phyloP scores from a whole-genome alignment of 2,797 vertebrate genomes.

The Pantherophis vulpinus region DNA sequence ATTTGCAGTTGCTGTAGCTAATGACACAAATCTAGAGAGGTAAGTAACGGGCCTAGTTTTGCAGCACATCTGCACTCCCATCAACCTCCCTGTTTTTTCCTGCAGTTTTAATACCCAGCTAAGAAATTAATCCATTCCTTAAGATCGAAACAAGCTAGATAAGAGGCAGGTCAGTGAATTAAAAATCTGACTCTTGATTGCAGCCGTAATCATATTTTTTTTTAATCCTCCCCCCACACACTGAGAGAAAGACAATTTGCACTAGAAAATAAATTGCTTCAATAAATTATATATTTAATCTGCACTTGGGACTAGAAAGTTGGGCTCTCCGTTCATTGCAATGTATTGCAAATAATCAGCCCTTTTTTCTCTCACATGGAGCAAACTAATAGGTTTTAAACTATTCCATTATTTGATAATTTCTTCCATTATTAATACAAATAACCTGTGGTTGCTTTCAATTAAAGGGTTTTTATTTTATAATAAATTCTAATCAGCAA shows the following conservation, averaged over 20 bases:
- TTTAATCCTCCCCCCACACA: neutral
- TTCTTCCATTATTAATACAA: conserved; percentile 70
- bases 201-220: conserved; percentile 59
- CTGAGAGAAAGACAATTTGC: conserved; percentile 20
- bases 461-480: conserved; percentile 70
- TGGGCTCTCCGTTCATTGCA: conserved; percentile 44
- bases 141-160: conserved; percentile 57
- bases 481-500: conserved; percentile 67
- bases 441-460: conserved; percentile 66
- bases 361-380: conserved; percentile 46
- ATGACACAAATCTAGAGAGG: conserved; percentile 43
- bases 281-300: conserved; percentile 67
- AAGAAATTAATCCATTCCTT: conserved; percentile 43
- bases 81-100: conserved; percentile 19
- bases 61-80: neutral
- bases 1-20: conserved; percentile 44
- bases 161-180: conserved; percentile 67
- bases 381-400: conserved; percentile 65
- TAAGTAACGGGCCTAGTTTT: conserved; percentile 22
- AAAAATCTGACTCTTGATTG: conserved; percentile 60
- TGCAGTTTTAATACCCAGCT: conserved; percentile 36
- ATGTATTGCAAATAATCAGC: conserved; percentile 59
- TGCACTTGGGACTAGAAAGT: conserved; percentile 46
- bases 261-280: conserved; percentile 66
- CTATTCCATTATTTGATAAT: conserved; percentile 58